These are phyloP conservation scores for Physeter macrocephalus DNA, from an alignment of 2,113 vertebrate genomes.

Conservation along the genomic window DNA sequence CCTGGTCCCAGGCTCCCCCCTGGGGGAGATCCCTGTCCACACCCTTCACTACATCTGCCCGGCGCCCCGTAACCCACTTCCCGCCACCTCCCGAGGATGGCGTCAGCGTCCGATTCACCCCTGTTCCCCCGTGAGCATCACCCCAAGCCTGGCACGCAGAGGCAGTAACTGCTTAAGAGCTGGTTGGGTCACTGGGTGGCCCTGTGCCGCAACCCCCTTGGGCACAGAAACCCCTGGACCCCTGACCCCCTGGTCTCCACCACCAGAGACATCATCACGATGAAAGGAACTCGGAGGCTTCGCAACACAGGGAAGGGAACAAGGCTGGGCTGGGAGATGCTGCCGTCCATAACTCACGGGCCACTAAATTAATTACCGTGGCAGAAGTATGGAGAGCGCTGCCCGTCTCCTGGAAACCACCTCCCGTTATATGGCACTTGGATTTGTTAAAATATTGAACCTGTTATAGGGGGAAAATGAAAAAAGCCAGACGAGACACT, in stretches of 20 bases:
- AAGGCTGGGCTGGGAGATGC: rapidly evolving
- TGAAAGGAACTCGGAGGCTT: neutral
- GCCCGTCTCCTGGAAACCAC: neutral
- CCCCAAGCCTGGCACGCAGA: rapidly evolving
- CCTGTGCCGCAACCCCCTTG: neutral
- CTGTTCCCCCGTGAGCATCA: rapidly evolving
- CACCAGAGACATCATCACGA: rapidly evolving
- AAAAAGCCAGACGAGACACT: neutral
- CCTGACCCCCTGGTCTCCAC: neutral
- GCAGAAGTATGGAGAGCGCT: neutral
- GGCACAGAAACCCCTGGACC: neutral
- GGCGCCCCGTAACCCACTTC: rapidly evolving
- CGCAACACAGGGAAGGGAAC: rapidly evolving
- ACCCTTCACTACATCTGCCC: rapidly evolving
- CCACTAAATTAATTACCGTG: neutral
- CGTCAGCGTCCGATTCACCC: rapidly evolving
- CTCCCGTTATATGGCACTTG: neutral
- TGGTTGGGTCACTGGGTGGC: rapidly evolving
- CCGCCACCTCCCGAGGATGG: rapidly evolving
- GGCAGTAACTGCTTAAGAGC: neutral
- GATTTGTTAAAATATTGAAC: neutral
- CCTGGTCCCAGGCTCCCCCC: rapidly evolving
- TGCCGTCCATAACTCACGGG: neutral
- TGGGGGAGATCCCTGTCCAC: rapidly evolving
- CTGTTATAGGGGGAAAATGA: neutral